These are phyloP conservation scores for Lycaon pictus DNA, from an alignment of 2,113 vertebrate species.

Conservation along the genomic window DNA sequence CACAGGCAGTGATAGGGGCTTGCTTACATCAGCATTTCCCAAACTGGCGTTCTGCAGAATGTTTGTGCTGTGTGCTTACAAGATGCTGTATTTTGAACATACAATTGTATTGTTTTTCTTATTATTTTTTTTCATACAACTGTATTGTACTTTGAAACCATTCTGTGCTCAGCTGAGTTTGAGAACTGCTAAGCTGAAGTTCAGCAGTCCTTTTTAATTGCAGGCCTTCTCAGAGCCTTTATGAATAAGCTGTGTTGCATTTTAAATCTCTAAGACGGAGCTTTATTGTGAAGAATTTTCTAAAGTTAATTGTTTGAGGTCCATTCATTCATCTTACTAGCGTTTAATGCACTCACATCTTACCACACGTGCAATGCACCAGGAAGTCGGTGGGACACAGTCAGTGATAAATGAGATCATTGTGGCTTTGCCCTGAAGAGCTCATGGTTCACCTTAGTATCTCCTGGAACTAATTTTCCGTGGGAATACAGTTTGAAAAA, in stretches of 20 bases:
- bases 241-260: background rate
- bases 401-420: rapidly evolving
- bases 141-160: background rate
- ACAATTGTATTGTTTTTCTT: background rate
- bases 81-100: no score
- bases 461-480: background rate
- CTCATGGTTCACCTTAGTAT: background rate
- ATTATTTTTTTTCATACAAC: background rate
- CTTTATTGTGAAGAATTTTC: background rate
- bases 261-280: background rate
- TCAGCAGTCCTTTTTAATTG: background rate
- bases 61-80: background rate
- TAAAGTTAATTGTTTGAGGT: background rate
- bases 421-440: background rate
- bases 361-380: rapidly evolving
- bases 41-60: background rate
- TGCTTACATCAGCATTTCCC: background rate
- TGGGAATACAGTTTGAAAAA: background rate
- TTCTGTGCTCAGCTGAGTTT: background rate
- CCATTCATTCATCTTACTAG: background rate
- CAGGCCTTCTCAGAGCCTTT: background rate
- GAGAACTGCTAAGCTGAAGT: background rate
- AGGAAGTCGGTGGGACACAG: rapidly evolving
- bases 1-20: background rate
- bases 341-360: rapidly evolving